Evolutionary conservation across 1,140 invertebrate genomes (phyloP), one percentile per base, ranked within the genome.

Genomic region (Aphidius ervi): DNA sequence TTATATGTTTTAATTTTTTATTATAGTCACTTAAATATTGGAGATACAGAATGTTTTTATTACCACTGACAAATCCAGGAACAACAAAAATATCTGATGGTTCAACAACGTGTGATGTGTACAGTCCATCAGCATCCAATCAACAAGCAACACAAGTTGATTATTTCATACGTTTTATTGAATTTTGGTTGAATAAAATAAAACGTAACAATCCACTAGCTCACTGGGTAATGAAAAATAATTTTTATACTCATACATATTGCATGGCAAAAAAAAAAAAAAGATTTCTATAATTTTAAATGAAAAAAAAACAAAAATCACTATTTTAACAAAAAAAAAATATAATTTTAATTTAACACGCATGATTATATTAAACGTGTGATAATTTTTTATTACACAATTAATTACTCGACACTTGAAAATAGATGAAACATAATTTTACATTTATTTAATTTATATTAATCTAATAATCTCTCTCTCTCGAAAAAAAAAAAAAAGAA

Each of bases 181-280:
- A 97, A 78, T 85, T 86, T 0, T 88, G 87, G 77, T 84, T 97
- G 37, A 97, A 98, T 79, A 94, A 94, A 80, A 89, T 96, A 70
- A 88, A 89, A 73, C 78, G 91, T 65, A 16, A 31, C 85, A 84
- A 83, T 73, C 82, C 76, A 5, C 78, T 81, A 46, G 86, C 86
- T 71, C 86, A 89, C 60, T 79, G 75, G 77, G 78, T 80, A 77
- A 78, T 16, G 42, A 49, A 43, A 23, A 23, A 60, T 60, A 43
- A 9, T 7, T 20, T 20, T 39, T 31, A 40, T 16, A 16, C 16
- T 16, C 16, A 16, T 31, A 31, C 23, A 31, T 31, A 31, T 31
- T 31, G 23, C 23, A 31, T 31, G 23, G 23, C 23, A 31, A 31
- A 56, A 56, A 9, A 3, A 49, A 49, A 16, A 16, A 16, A 16